Evolutionary conservation across 2,888 invertebrate species (phyloP), one percentile per base, ranked within the genome.

Genomic region (Xiphydria camelus): DNA sequence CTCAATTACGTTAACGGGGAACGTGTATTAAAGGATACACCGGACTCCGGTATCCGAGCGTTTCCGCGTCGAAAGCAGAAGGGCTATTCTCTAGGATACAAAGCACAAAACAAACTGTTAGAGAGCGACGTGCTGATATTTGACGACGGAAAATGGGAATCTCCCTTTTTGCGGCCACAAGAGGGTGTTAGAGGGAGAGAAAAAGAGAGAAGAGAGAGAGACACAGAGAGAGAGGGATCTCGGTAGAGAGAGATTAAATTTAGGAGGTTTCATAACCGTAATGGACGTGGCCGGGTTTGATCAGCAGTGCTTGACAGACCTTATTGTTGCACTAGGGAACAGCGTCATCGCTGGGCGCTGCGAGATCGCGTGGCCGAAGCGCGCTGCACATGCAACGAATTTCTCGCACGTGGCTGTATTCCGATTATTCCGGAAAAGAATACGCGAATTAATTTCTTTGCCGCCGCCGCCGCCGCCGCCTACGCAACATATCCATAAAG

Each of bases 101-200:
- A 61, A 62, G 62, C 57, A 64, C 64, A 61, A 65, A 64, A 59
- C 53, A 57, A 48, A 51, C 50, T 38, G 34, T 20, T 48, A 51
- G 55, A 54, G 58, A 50, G 45, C n/a, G n/a, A n/a, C 50, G 43
- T 39, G 51, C 55, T 52, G 57, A 62, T 62, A 62, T 59, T 61
- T 61, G 47, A 47, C 47, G 37, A 48, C 41, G 22, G 47, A 41
- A 47, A 46, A 45, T 38, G 33, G 5, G 25, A 36, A 10, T 19
- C 34, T 47, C 34, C 41, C 45, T 53, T 53, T 52, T 46, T 38
- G 47, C 45, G 37, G 39, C 31, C 14, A 35, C 12, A 20, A 35
- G 19, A 14, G 19, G 21, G 18, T 22, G 19, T 18, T 35, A 21
- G n/a, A 20, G 21, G 5, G 22, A n/a, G 10, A 17, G 26, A n/a